Evolutionary conservation across 2,113 vertebrate genomes (phyloP), one percentile per base, ranked within the genome.

Genomic region (Pogona vitticeps): DNA sequence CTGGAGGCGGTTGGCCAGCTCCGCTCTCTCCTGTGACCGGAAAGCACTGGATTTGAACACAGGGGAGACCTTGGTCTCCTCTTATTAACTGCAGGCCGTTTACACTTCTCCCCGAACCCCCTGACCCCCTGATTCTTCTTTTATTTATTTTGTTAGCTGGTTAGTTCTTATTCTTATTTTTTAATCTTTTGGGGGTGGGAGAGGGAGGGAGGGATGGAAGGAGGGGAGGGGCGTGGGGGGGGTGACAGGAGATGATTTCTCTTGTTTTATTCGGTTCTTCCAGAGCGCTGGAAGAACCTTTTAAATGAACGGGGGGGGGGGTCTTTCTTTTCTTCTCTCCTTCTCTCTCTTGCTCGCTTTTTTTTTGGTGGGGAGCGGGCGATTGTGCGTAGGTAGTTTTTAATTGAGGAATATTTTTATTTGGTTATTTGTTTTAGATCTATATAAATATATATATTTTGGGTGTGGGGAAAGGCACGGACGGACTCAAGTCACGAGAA

Each of bases 71-170:
- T 95, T 8, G 3, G 8, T 94, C 97, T 95, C 95, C 93, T 94
- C 96, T 94, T 97, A 97, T 97, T 97, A 98, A 98, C 95, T 93
- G 92, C 92, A 90, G 89, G 94, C 36, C 95, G 96, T 95, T 95
- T 95, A 95, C 94, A 93, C 91, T 91, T 93, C 90, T 92, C 87
- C 85, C 81, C 87, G 78, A 10, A 61, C 59, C 72, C 85, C 86
- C 90, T 80, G 77, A 91, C 88, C 92, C 90, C 72, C 91, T 91
- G 82, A 86, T 85, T 91, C 93, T 91, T 94, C 94, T 96, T 97
- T 96, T 96, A 94, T 96, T 97, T 97, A 96, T 96, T 96, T 97
- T 96, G 93, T 87, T 96, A 97, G 96, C 91, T 93, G 42, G 86
- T 94, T 96, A 95, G 91, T 94, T 91, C 95, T 95, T 94, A 91